Percentiles rank a stretch among this genome's conserved stretches.
Conservation (phyloP, 92 coral and sea anemone species). For the Hydrozoanthus gracilis region DNA sequence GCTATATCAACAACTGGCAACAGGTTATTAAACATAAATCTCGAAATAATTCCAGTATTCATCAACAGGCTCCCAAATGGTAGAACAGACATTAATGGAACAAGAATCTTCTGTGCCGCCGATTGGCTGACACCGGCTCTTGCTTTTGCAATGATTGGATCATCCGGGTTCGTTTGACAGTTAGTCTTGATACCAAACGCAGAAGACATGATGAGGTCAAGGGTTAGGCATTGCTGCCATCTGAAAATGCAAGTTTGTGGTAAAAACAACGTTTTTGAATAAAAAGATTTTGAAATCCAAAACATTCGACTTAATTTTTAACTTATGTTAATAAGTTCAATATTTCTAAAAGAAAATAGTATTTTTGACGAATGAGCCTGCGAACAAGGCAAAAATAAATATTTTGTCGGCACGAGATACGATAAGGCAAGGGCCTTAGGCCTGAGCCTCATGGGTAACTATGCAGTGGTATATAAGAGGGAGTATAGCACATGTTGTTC, state of each 20-base stretch:
- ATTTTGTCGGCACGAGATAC: too few species aligned
- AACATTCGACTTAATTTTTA: neutral
- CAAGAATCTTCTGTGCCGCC: neutral
- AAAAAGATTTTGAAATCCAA: neutral
- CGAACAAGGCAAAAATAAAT: too few species aligned
- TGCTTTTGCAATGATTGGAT: slow-evolving; percentile 58
- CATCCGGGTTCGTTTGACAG: slow-evolving; percentile 69
- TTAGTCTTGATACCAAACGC: slow-evolving; percentile 70
- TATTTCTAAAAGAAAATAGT: too few species aligned
- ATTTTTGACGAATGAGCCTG: too few species aligned
- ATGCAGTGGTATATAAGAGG: too few species aligned
- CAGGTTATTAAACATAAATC: neutral
- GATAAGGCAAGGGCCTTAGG: too few species aligned
- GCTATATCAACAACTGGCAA: neutral
- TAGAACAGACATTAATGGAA: neutral
- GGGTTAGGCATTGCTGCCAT: slow-evolving; percentile 53
- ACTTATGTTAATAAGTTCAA: too few species aligned
- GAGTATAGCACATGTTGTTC: too few species aligned
- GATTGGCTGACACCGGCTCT: slow-evolving; percentile 20
- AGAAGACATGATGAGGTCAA: slow-evolving; percentile 48
- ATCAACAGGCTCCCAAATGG: slow-evolving; percentile 37
- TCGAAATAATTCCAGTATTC: neutral
- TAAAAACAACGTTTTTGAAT: too few species aligned
- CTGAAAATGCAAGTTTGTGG: too few species aligned
- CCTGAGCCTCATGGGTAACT: too few species aligned